Conservation (phyloP, 2,888 invertebrate genomes). For the Pachycephus smyrnensis region DNA sequence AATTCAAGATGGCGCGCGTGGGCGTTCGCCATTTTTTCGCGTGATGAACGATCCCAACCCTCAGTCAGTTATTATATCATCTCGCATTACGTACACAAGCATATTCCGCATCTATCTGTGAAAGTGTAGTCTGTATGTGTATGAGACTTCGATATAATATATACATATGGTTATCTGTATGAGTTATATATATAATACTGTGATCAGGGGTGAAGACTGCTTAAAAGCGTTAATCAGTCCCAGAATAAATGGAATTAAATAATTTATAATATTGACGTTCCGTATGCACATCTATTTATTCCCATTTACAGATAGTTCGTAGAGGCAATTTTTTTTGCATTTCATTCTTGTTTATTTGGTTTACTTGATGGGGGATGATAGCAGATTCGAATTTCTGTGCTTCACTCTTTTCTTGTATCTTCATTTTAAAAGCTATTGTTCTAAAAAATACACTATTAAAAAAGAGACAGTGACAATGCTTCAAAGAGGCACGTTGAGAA, state of each 20-base stretch:
- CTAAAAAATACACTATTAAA: background rate
- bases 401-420: too few relatives aligned
- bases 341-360: too few relatives aligned
- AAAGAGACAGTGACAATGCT: background rate
- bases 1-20: conserved; percentile 32
- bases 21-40: background rate
- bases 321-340: too few relatives aligned
- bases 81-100: conserved; percentile 23
- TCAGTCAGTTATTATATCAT: conserved; percentile 35
- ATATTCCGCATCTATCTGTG: too few relatives aligned
- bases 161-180: background rate
- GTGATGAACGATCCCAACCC: conserved; percentile 30
- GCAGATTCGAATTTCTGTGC: too few relatives aligned
- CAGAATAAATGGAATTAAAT: conserved; percentile 32
- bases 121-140: too few relatives aligned
- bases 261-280: conserved; percentile 39
- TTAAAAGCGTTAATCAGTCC: background rate
- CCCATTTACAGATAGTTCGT: background rate
- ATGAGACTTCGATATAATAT: background rate
- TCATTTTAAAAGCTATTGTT: too few relatives aligned
- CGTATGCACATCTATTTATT: conserved; percentile 11
- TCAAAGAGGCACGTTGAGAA: background rate
- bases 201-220: background rate
- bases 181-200: background rate
- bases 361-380: too few relatives aligned